Base-by-base conservation (phyloP, 1,140 invertebrate species). In the Onthophagus taurus region DNA sequence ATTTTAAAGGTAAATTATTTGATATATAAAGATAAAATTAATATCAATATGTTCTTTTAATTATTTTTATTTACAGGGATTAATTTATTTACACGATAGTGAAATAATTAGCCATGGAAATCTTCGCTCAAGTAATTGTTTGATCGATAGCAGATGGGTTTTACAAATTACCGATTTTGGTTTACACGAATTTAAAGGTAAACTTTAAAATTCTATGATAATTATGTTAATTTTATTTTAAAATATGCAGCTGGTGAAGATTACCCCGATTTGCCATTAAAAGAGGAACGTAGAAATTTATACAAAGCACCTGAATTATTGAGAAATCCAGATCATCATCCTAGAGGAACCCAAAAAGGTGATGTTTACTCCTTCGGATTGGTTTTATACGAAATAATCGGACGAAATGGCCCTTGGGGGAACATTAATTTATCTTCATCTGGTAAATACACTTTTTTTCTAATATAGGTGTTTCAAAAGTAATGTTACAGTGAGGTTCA, bases 111-210 rank as follows among this genome's bases (percentile, higher is more conserved):
- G 77, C 6, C 85, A 89, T 58, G 84, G 84, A 2, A 83, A 84
- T 55, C 61, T 89, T 4, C 75, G 80, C 26, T 83, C 83, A 0
- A 81, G 77, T 42, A 88, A 86, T 61, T 88, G 84, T 62, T 62
- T 87, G 5, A 79, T 89, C 3, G 84, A 87, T 60, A 79, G 77
- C 45, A 68, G 84, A 42, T 87, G 83, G 84, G 81, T 87, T 12
- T 61, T 87, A 4, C 82, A 87, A 62, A 81, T 89, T 17, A 71
- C 81, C 0, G 84, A 85, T 64, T 87, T 83, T 61, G 85, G 83
- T 17, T 63, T 88, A 9, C 78, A 82, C 54, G 80, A 84, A 59
- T 80, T 86, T 53, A 80, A 74, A 72, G 78, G 80, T 81, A 18
- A 14, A 21, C 19, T 11, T 24, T 1, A 4, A 18, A 26, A 11